Evolutionary conservation across 2,888 invertebrate species (phyloP), one percentile per base, ranked within the genome.

Genomic region (Camptogramma bilineatum): DNA sequence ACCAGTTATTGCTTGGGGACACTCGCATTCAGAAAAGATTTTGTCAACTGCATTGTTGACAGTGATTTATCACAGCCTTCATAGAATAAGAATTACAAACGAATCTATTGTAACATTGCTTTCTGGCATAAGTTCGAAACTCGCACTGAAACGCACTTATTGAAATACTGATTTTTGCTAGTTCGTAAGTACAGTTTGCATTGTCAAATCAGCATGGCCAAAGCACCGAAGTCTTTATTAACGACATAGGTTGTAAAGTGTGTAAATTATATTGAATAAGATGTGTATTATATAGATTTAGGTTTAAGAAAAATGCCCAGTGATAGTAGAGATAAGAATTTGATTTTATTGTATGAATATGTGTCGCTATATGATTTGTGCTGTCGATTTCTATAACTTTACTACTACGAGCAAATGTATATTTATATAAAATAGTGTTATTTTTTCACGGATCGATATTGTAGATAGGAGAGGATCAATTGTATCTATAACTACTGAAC

Each of bases 321-420:
- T 93, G 93, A 93, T 93, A 93, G 81, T 93, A 93, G 92, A 78
- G 75, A 78, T 93, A 93, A 91, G 91, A 76, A 79, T 85, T 88
- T 84, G 80, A 75, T 78, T 80, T 79, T 70, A 72, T 73, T 77
- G 71, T 75, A 79, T 73, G 52, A 73, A 70, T 76, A 75, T 72
- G 70, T 85, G 80, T 85, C 81, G 81, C 86, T 81, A 83, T 58
- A 82, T 85, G 79, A 66, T 70, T 81, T 83, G 83, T 85, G 83
- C 87, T 88, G 82, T 82, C 81, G 81, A 85, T 79, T 85, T 82
- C 81, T 81, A 77, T 66, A 83, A 79, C 83, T 82, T 82, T 79
- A 76, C 70, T 76, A 73, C 61, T 62, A 58, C 58, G 62, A 71
- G 73, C 71, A 72, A 70, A 69, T 74, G 73, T 78, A 76, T 78